phyloP scores from a whole-genome alignment of 2,113 vertebrate species.

The Lipotes vexillifer region DNA sequence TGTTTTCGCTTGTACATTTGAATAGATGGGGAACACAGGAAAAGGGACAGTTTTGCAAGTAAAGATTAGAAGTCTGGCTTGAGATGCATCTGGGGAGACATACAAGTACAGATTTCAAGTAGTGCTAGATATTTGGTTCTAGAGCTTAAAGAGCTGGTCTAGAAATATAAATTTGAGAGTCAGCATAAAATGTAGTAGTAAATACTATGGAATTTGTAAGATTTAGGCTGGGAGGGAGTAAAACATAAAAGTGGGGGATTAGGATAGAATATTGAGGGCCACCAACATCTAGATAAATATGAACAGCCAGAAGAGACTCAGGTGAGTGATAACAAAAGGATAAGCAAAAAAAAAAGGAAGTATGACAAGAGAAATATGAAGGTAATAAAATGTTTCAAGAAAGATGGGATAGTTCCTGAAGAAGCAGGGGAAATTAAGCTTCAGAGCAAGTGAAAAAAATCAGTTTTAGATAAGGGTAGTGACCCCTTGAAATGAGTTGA shows the following conservation, averaged over 20 bases:
- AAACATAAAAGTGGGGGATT: not conserved
- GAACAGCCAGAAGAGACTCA: not conserved
- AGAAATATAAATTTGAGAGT: not conserved
- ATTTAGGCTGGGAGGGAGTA: not conserved
- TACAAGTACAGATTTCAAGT: not conserved
- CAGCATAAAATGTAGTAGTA: not conserved
- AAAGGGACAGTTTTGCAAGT: not conserved
- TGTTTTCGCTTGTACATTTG: not conserved
- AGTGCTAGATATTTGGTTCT: not conserved
- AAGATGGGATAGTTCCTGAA: not conserved
- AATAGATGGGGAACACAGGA: not conserved
- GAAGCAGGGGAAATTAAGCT: not conserved
- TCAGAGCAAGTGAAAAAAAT: not conserved
- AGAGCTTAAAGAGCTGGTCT: not conserved
- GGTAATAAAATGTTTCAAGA: not conserved
- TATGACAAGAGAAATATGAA: not conserved
- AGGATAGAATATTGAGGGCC: not conserved
- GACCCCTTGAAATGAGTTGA: not conserved
- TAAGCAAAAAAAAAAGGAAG: not conserved
- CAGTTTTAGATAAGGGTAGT: not conserved
- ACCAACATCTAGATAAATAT: not conserved
- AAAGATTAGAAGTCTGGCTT: not conserved
- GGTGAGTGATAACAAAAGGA: not conserved
- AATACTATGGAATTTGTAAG: not conserved
- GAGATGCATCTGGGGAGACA: not conserved